Conservation (phyloP, 1,140 invertebrate genomes). For the Drosophila parabipectinata region DNA sequence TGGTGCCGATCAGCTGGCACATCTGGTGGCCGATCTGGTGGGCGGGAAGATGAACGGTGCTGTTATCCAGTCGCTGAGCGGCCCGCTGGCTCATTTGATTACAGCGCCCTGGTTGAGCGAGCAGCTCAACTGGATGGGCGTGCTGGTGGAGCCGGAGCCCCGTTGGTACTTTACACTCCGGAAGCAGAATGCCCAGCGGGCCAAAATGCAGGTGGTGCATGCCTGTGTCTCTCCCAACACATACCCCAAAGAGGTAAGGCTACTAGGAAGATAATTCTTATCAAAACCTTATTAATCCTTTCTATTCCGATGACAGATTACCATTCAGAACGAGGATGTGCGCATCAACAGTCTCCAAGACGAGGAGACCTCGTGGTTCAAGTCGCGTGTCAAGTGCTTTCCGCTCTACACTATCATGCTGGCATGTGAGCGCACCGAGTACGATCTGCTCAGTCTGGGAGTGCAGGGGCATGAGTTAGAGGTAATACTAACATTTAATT, state of each 20-base stretch:
- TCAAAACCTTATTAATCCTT: neutral
- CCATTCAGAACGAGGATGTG: conserved; percentile 87
- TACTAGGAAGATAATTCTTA: neutral
- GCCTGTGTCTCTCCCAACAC: conserved; percentile 90
- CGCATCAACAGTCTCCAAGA: conserved; percentile 86
- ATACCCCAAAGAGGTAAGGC: conserved; percentile 89
- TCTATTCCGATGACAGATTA: conserved; percentile 83
- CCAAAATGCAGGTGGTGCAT: conserved; percentile 87
- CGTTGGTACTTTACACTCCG: conserved; percentile 88
- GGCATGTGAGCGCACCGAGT: conserved; percentile 88
- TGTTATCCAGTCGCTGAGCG: conserved; percentile 85
- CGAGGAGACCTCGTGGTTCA: conserved; percentile 84
- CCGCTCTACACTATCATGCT: conserved; percentile 92
- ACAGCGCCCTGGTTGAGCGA: conserved; percentile 87
- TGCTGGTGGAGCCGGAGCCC: conserved; percentile 90
- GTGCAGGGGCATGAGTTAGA: conserved; percentile 87
- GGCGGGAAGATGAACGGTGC: conserved; percentile 85
- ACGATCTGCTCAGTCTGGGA: conserved; percentile 91
- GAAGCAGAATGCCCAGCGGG: conserved; percentile 85
- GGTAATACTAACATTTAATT: conserved; percentile 45
- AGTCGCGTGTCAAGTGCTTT: conserved; percentile 91
- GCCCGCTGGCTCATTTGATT: conserved; percentile 83
- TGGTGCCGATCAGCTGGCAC: conserved; percentile 84
- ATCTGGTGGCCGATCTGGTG: conserved; percentile 83
- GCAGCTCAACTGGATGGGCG: conserved; percentile 89